Evolutionary conservation across 2,888 invertebrate species (phyloP), one percentile per base, ranked within the genome.

Genomic region (Rotaria macrura): DNA sequence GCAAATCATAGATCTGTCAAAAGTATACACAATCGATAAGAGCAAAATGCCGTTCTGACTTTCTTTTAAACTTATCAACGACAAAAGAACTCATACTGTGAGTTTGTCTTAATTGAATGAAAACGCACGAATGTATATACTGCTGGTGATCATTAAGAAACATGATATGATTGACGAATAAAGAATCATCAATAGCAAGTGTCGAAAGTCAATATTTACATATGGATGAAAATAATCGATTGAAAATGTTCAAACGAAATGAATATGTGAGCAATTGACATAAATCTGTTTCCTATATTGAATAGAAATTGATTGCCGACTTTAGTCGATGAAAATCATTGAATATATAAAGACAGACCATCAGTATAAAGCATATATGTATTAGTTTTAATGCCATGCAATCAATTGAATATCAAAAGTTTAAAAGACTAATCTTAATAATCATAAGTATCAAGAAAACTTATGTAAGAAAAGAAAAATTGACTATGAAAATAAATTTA

Each of bases 101-200:
- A n/a, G 29, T 57, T 65, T 65, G 34, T 65, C 34, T 65, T 65
- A 29, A 65, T 34, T 65, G 65, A 38, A 65, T 65, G 65, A 65
- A 65, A 65, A 20, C 34, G 34, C 20, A 7, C 25, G 25, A 54
- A 29, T 10, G 65, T 29, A 34, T 49, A 49, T 49, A 52, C 52
- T 52, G 52, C 34, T 65, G 65, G 65, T 65, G 20, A 65, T 65
- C 65, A 65, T 65, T 65, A 65, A 65, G 65, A 65, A 65, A 65
- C 34, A 65, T 34, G 65, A 65, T 65, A 65, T 65, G 65, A 34
- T 65, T 20, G 34, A 65, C 52, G 34, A 65, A 65, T 17, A 34
- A 54, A 54, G 25, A 54, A 54, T 25, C 54, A 54, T 54, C 65
- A 65, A 65, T 17, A 54, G 23, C 65, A 65, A 65, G 65, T 34